Evolutionary conservation across 2,797 vertebrate genomes (phyloP).

Genomic region (Cheirogaleus major): DNA sequence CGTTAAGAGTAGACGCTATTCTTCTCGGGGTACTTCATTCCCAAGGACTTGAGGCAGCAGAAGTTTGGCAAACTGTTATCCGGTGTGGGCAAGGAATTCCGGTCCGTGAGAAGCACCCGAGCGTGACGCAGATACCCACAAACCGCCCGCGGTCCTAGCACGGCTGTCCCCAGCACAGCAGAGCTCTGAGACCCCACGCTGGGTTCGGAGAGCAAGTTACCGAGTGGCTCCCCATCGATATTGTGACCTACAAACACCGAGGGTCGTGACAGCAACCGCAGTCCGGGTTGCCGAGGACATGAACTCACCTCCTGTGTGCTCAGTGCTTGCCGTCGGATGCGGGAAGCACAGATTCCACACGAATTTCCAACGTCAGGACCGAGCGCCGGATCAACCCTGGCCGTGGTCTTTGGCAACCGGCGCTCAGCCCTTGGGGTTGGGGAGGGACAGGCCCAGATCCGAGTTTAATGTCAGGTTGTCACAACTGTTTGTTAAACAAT

Average conservation of each 20-base stretch:
- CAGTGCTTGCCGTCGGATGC: fast-evolving
- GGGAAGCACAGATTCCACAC: too few relatives aligned
- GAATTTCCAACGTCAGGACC: fast-evolving
- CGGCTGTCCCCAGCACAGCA: too few relatives aligned
- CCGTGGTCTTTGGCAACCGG: fast-evolving
- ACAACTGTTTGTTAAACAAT: neutral
- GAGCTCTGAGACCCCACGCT: fast-evolving
- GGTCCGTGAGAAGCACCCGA: neutral
- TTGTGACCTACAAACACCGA: fast-evolving
- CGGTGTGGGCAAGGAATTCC: neutral
- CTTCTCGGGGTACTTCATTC: neutral
- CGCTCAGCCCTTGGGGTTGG: fast-evolving
- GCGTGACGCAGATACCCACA: neutral
- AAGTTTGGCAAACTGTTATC: neutral
- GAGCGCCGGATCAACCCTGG: fast-evolving
- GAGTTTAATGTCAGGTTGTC: neutral
- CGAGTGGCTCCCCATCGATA: fast-evolving
- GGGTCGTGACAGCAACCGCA: fast-evolving
- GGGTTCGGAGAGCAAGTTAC: neutral
- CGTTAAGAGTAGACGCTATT: fast-evolving
- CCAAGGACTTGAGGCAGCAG: neutral
- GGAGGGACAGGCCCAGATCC: fast-evolving
- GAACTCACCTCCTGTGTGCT: fast-evolving
- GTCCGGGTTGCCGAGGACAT: neutral
- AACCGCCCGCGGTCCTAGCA: fast-evolving